Evolutionary conservation across 2,797 vertebrate species (phyloP).

Genomic region (Myotis findleyi): DNA sequence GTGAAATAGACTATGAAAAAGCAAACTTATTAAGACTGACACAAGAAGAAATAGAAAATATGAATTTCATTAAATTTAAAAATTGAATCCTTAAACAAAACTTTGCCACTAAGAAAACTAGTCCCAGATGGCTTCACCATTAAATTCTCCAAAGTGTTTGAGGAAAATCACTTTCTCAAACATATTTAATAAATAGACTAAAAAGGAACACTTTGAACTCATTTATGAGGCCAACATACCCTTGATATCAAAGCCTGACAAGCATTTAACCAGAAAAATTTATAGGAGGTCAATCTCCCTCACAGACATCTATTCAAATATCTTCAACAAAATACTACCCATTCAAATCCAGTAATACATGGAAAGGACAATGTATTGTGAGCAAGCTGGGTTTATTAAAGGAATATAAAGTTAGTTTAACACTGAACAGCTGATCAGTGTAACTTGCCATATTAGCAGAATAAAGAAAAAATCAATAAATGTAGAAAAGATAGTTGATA

Average conservation of each 20-base stretch:
- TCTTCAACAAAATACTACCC: background rate
- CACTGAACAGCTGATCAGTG: background rate
- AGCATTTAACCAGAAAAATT: background rate
- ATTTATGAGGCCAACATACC: background rate
- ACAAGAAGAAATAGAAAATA: slow-evolving; percentile 4
- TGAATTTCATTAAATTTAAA: background rate
- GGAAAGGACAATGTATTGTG: background rate
- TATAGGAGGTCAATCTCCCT: background rate
- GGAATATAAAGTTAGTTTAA: background rate
- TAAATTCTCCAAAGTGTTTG: slow-evolving; percentile 2
- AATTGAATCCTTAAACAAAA: slow-evolving; percentile 44
- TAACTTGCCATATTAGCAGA: background rate
- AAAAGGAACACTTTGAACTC: background rate
- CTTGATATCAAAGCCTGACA: background rate
- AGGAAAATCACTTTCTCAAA: slow-evolving; percentile 26
- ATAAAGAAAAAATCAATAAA: background rate
- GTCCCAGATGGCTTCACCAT: background rate
- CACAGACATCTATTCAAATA: background rate
- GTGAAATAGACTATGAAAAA: slow-evolving; percentile 46
- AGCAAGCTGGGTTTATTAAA: background rate
- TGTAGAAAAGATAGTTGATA: background rate
- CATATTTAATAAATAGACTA: background rate
- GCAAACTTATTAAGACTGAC: background rate
- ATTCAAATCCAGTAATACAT: background rate
- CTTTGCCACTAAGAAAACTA: background rate